Percentiles rank a stretch among this genome's conserved stretches.
Conservation (phyloP, 2,113 vertebrate species). For the Ploceus nigricollis region DNA sequence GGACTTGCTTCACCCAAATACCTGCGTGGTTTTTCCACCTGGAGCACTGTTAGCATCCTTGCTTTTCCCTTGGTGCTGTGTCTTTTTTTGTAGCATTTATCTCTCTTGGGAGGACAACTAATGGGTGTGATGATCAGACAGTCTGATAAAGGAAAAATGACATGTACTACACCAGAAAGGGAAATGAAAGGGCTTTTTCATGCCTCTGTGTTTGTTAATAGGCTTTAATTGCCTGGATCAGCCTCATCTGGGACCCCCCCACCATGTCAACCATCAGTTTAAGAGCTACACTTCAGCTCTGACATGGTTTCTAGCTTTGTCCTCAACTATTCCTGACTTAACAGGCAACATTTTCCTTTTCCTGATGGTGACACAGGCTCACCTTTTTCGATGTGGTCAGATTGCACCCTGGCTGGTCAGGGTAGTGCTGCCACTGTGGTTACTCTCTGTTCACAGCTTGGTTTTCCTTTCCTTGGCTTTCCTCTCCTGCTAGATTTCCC, state of each 20-base stretch:
- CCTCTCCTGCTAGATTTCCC: neutral
- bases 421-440: neutral
- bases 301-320: neutral
- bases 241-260: neutral
- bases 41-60: neutral
- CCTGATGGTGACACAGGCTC: neutral
- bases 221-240: neutral
- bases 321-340: neutral
- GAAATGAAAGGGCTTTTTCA: neutral
- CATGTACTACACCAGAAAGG: neutral
- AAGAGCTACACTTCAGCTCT: neutral
- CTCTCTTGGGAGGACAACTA: neutral
- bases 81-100: neutral
- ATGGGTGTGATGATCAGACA: neutral
- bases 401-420: neutral
- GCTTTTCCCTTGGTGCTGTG: neutral
- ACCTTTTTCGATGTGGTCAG: neutral
- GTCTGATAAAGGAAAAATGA: neutral
- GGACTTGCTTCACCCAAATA: neutral
- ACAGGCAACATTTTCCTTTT: neutral
- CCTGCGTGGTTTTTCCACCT: neutral
- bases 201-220: neutral
- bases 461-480: neutral
- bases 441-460: neutral
- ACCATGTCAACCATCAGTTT: neutral